Conservation (phyloP, 1,140 invertebrate genomes). For the Drosophila ficusphila region DNA sequence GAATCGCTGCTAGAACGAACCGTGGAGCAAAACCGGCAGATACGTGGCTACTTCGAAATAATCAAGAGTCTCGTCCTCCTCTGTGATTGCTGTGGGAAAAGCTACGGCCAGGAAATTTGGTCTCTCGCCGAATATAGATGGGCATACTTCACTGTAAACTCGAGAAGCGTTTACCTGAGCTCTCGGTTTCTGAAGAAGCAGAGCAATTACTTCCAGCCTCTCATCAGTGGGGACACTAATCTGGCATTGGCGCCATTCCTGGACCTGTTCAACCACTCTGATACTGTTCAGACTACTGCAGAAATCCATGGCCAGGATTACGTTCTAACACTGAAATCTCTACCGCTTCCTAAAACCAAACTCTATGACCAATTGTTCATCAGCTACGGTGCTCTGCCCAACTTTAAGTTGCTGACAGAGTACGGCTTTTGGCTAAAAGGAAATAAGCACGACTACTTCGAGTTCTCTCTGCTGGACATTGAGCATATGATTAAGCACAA, state of each 20-base stretch:
- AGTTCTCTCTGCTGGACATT: constrained; percentile 85
- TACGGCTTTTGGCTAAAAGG: constrained; percentile 90
- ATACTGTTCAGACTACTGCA: constrained; percentile 85
- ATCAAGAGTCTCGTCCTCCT: constrained; percentile 36
- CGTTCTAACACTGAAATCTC: constrained; percentile 85
- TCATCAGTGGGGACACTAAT: constrained; percentile 85
- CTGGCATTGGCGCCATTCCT: constrained; percentile 91
- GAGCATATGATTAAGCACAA: constrained; percentile 75
- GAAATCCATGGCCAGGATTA: constrained; percentile 68
- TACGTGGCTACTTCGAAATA: constrained; percentile 60
- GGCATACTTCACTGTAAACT: constrained; percentile 91
- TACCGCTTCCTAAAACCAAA: constrained; percentile 84
- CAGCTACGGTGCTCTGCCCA: constrained; percentile 90
- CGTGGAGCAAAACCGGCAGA: constrained; percentile 72
- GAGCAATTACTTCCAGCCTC: constrained; percentile 51
- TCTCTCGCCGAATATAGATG: constrained; percentile 84
- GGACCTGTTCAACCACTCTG: constrained; percentile 91
- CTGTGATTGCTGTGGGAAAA: constrained; percentile 79
- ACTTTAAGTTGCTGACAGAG: constrained; percentile 88
- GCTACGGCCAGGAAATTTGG: constrained; percentile 82
- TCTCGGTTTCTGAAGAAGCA: constrained; percentile 54
- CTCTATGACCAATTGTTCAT: constrained; percentile 89
- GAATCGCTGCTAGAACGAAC: constrained; percentile 73
- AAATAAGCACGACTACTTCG: constrained; percentile 87
- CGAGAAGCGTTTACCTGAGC: constrained; percentile 87